Base-by-base conservation (phyloP, 2,888 invertebrate species). In the Eupithecia pulchellata region DNA sequence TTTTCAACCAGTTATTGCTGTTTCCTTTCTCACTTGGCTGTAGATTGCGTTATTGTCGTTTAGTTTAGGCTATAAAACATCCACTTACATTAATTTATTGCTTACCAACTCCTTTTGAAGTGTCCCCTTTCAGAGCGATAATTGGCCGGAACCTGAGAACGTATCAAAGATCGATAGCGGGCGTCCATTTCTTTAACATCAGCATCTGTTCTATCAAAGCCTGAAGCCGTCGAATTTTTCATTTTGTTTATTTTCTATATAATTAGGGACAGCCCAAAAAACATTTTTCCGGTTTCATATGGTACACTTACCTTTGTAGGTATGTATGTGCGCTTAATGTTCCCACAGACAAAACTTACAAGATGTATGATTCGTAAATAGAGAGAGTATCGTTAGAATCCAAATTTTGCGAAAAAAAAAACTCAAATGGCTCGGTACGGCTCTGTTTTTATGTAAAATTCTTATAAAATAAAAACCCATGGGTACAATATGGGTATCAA, bases 1-100 rank as follows among this genome's bases (percentile, higher is more conserved):
- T 78, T 76, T 79, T 68, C 69, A 64, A 65, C 61, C 36, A 32
- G 74, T 74, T 74, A 80, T 80, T 82, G 80, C 76, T 71, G 67
- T 30, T 68, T 67, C 69, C 69, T 66, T 34, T 66, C 57, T n/a
- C 39, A 47, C 42, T 42, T 20, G 20, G 20, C 42, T 47, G 3
- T 64, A 57, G n/a, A 11, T 13, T 66, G 9, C n/a, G 25, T 32
- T 69, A 60, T 58, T 64, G 64, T 60, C 20, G 42, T 25, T 6
- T 39, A 25, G 47, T 57, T 63, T 11, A 30, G 29, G 30, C 58
- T 57, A 34, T 65, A 65, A 55, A 36, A 36, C 65, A 20, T 11
- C 61, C 60, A 30, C 60, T 60, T 30, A 60, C 30, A 25, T 20
- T 61, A 60, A n/a, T 17, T 6, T 34, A 36, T 42, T 61, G 61